Base-by-base conservation (phyloP, 2,797 vertebrate genomes). In the Melanogrammus aeglefinus region DNA sequence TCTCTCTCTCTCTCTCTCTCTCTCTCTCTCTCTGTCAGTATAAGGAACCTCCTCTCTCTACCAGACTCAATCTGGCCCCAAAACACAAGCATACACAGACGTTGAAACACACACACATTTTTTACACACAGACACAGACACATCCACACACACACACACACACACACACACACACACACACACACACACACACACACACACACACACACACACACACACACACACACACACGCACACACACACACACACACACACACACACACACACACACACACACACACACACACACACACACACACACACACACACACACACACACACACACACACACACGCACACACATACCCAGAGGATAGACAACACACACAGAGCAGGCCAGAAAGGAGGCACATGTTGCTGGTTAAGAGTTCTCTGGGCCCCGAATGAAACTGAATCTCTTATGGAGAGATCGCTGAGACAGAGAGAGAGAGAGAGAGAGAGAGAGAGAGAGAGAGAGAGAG, bases 351-450 rank as follows among this genome's bases (percentile, higher is more conserved):
- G 47, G 47, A 44, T 21, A 70, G 39, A 72, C 78, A 44, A n/a
- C 24, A 63, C 38, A 69, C 72, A 38, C 69, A 27, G 10, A 75
- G 27, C 36, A 86, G 85, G 83, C 84, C 87, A 86, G 83, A 89
- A 51, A 44, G 91, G 88, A 79, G 86, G 89, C 93, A 94, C 91
- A 94, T 94, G 94, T 89, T 93, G 86, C 80, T 94, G 88, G 88
- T 94, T 94, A 93, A 90, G 87, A 85, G 75, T 44, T 85, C 47
- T 90, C 84, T 90, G 82, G 81, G 85, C 83, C 90, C 88, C 86
- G 86, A 91, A 90, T 91, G 90, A 90, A 94, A 94, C 79, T 78
- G 86, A 91, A 92, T 90, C 88, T 87, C 86, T 84, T 24, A 69
- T 82, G 63, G 81, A 90, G 84, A 86, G 88, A 83, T 91, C 88